phyloP scores from a whole-genome alignment of 2,797 vertebrate species.

The Hipposideros larvatus region DNA sequence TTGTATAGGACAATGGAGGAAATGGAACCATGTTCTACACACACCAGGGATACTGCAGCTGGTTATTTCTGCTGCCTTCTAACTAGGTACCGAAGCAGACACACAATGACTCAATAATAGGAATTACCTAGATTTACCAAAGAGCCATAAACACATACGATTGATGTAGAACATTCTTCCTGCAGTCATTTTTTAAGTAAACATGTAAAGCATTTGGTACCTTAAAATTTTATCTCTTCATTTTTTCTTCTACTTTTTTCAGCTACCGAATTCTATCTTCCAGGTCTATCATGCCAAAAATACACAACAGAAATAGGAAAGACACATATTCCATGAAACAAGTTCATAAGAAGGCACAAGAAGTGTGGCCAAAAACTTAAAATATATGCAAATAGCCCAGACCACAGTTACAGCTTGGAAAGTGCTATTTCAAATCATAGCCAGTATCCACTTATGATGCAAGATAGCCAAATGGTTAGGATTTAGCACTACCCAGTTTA shows the following conservation, averaged over 20 bases:
- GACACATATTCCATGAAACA: neutral
- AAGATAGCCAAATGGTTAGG: neutral
- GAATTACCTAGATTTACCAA: neutral
- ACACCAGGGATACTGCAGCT: neutral
- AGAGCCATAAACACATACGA: neutral
- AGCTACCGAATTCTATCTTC: neutral
- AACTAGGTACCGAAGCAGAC: neutral
- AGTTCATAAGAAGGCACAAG: neutral
- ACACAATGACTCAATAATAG: neutral
- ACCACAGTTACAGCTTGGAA: neutral
- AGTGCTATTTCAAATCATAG: neutral
- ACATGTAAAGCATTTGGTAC: slow-evolving; percentile 45
- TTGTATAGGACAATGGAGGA: neutral
- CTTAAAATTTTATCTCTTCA: neutral
- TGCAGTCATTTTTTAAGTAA: neutral
- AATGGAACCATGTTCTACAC: neutral
- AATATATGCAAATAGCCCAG: neutral
- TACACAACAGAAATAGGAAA: slow-evolving; percentile 36
- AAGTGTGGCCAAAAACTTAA: neutral
- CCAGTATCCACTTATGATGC: neutral
- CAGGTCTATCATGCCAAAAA: neutral
- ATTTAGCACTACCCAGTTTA: neutral
- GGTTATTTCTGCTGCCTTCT: neutral
- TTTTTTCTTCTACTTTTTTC: neutral
- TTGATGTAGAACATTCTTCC: neutral